Conservation (phyloP, 2,113 vertebrate genomes). For the Merops nubicus region DNA sequence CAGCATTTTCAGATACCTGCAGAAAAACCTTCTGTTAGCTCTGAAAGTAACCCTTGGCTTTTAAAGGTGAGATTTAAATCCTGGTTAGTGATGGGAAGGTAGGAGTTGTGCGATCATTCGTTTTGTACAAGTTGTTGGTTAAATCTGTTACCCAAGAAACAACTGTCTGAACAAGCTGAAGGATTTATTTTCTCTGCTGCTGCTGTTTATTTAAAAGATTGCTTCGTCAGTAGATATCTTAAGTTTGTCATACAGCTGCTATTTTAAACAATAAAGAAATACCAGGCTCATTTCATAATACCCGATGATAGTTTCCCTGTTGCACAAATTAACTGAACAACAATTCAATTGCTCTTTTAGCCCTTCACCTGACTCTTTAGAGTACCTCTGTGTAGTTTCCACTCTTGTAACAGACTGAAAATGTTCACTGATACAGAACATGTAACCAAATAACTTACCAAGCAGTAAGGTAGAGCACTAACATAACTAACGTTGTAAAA, state of each 20-base stretch:
- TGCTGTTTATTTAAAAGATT: background rate
- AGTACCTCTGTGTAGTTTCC: background rate
- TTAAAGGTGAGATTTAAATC: background rate
- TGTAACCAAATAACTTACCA: background rate
- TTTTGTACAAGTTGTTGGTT: background rate
- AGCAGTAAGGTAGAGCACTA: background rate
- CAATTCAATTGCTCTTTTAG: background rate
- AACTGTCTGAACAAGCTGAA: background rate
- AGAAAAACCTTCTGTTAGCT: background rate
- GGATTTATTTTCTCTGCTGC: background rate
- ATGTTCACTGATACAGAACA: background rate
- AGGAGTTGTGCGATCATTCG: rapidly evolving
- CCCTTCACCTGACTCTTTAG: background rate
- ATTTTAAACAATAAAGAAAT: background rate
- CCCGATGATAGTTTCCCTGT: background rate
- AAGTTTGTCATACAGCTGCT: background rate
- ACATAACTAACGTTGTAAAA: rapidly evolving
- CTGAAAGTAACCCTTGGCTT: background rate
- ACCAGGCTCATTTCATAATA: background rate
- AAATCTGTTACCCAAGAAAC: background rate
- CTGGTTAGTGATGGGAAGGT: rapidly evolving
- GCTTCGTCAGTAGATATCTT: background rate
- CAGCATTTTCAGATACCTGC: rapidly evolving
- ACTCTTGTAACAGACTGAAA: background rate
- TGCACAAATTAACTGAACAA: background rate